These are phyloP conservation scores for Misgurnus mizolepis DNA, from an alignment of 2,113 vertebrate species.

Conservation along the genomic window DNA sequence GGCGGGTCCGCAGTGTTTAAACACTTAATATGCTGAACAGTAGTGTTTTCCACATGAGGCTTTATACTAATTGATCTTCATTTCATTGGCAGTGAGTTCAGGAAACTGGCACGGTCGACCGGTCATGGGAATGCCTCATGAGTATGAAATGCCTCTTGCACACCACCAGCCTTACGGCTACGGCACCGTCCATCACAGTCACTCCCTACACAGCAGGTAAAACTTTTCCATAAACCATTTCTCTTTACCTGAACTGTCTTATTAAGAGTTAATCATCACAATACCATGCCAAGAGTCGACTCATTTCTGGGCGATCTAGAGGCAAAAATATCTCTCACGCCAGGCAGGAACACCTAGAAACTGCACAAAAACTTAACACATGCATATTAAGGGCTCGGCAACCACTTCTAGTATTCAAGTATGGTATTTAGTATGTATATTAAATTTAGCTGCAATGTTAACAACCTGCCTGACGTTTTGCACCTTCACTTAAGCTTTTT, in stretches of 20 bases:
- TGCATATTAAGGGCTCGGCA: too few species aligned
- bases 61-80: constrained; percentile 61
- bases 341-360: neutral
- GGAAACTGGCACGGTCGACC: constrained; percentile 83
- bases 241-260: constrained; percentile 63
- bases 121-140: constrained; percentile 70
- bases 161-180: constrained; percentile 80
- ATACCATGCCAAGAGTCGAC: neutral
- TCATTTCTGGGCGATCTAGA: neutral
- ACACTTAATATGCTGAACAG: neutral
- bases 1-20: too few species aligned
- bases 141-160: constrained; percentile 72
- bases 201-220: constrained; percentile 87
- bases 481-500: constrained; percentile 30
- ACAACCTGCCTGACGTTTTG: neutral
- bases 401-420: too few species aligned
- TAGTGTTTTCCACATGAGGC: constrained; percentile 6
- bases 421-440: too few species aligned
- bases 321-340: neutral
- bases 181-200: constrained; percentile 74
- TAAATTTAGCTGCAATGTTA: neutral
- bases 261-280: constrained; percentile 55
- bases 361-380: too few species aligned
- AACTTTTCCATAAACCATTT: constrained; percentile 64
- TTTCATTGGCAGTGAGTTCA: constrained; percentile 77